Conservation (phyloP, 2,888 invertebrate genomes). For the Nesidiocoris tenuis region DNA sequence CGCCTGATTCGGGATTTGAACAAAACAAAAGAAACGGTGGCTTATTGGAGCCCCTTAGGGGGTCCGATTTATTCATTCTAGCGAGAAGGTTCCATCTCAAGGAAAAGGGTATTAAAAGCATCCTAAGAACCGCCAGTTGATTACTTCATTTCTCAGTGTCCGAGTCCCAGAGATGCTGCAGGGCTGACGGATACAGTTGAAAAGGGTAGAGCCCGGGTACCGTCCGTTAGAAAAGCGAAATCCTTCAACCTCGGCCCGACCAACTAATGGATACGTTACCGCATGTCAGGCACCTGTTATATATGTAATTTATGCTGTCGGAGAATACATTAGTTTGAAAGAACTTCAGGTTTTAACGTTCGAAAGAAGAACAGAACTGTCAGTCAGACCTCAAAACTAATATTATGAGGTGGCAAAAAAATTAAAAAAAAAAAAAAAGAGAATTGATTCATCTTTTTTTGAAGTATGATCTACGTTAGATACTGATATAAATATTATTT, state of each 20-base stretch:
- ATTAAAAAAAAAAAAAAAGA: too few relatives aligned
- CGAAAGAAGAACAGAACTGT: too few relatives aligned
- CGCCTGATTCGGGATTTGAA: too few relatives aligned
- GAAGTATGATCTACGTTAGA: too few relatives aligned
- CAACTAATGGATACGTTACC: slow-evolving; percentile 42
- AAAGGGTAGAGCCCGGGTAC: not conserved
- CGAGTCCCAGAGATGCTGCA: slow-evolving; percentile 2
- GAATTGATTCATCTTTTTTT: too few relatives aligned
- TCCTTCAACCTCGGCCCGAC: not conserved
- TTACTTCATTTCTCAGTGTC: slow-evolving; percentile 41
- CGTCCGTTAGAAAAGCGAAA: not conserved
- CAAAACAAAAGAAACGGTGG: slow-evolving; percentile 12
- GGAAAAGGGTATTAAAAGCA: slow-evolving; percentile 8
- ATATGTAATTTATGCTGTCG: slow-evolving; percentile 41
- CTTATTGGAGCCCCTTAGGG: slow-evolving; percentile 10
- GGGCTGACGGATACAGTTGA: not conserved
- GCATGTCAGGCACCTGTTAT: slow-evolving; percentile 42
- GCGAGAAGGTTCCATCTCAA: not conserved
- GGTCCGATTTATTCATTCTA: slow-evolving; percentile 6
- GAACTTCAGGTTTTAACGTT: slow-evolving; percentile 19
- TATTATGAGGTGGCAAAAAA: too few relatives aligned
- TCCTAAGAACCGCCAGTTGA: slow-evolving; percentile 10
- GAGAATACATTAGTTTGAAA: slow-evolving; percentile 33
- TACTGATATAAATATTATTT: too few relatives aligned
- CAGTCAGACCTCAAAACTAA: too few relatives aligned